Evolutionary conservation across 2,113 vertebrate genomes (phyloP).

Genomic region (Phyllostomus hastatus): DNA sequence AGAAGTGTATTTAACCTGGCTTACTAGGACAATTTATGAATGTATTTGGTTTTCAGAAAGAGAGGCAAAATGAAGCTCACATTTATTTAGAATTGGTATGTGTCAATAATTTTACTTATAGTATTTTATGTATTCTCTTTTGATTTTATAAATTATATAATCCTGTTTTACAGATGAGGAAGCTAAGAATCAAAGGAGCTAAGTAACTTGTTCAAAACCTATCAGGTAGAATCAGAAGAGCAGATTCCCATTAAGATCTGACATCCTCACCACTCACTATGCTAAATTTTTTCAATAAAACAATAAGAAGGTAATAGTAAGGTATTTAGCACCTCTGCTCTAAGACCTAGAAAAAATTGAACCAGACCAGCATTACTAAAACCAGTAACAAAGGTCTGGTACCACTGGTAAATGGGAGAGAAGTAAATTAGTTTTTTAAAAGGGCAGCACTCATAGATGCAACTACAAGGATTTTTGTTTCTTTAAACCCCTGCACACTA

Average conservation of each 20-base stretch:
- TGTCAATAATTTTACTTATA: neutral
- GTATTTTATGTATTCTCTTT: neutral
- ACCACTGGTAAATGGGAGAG: neutral
- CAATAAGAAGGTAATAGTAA: neutral
- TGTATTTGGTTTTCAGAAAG: neutral
- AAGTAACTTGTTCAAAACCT: neutral
- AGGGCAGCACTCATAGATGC: neutral
- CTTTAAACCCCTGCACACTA: neutral
- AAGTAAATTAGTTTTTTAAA: neutral
- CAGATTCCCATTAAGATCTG: neutral
- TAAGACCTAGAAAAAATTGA: neutral
- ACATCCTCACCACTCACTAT: neutral
- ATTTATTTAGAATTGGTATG: neutral
- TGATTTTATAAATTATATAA: neutral
- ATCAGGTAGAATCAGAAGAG: neutral
- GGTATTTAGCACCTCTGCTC: neutral
- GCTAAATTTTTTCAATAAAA: neutral
- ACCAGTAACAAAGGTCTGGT: neutral
- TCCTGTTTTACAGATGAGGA: neutral
- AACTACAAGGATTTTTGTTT: neutral
- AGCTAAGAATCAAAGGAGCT: neutral
- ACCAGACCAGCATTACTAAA: neutral
- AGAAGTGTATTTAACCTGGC: neutral
- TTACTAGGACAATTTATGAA: neutral
- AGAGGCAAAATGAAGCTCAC: neutral